Evolutionary conservation across 1,140 invertebrate genomes (phyloP).

Genomic region (Drosophila littoralis): DNA sequence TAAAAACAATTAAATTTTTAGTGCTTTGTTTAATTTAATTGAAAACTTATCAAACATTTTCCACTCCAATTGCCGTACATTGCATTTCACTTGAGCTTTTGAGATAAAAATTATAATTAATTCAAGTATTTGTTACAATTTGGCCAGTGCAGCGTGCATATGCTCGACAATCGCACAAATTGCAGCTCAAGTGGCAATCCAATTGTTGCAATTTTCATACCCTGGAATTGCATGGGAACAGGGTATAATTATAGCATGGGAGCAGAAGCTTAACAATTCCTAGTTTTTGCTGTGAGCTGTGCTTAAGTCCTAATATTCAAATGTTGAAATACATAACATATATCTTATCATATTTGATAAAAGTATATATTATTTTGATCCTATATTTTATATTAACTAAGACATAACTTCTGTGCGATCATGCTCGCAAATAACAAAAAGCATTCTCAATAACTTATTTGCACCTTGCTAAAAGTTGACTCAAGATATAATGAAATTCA

Average conservation of each 20-base stretch:
- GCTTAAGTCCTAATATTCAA: no score
- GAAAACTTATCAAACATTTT: constrained; percentile 51
- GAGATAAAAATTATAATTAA: constrained; percentile 44
- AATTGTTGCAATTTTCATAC: background rate
- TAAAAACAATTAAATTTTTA: constrained; percentile 46
- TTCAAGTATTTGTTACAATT: constrained; percentile 15
- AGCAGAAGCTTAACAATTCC: background rate
- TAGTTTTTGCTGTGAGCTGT: background rate
- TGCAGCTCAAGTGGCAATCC: background rate
- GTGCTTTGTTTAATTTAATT: constrained; percentile 45
- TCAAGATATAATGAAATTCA: background rate
- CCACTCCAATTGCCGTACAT: constrained; percentile 29
- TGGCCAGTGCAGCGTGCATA: constrained; percentile 2
- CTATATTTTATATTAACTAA: no score
- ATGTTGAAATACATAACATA: no score
- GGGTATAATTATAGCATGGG: background rate
- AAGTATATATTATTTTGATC: no score
- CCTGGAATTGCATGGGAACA: background rate
- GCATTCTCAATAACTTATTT: background rate
- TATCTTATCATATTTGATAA: no score
- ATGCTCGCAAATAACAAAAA: background rate
- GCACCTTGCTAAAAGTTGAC: background rate
- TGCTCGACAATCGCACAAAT: constrained; percentile 9
- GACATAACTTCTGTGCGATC: background rate
- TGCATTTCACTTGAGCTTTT: constrained; percentile 14